phyloP scores from a whole-genome alignment of 2,113 vertebrate species.

The Patagioenas fasciata region DNA sequence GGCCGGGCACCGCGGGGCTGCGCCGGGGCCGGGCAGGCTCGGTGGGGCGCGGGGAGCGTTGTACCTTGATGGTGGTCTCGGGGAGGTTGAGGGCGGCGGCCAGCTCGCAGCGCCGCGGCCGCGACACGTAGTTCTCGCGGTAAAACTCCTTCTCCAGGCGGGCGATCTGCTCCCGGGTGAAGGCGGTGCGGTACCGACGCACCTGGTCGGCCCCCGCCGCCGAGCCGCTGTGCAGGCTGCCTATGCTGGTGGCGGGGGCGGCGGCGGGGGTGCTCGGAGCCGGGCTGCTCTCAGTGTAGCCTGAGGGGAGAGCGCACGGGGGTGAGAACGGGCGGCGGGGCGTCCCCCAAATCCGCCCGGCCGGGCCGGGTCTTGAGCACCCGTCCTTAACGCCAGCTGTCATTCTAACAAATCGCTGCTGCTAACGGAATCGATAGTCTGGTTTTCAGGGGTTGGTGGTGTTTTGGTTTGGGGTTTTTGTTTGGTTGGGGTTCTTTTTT shows the following conservation, averaged over 20 bases:
- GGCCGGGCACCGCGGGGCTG: too few relatives aligned
- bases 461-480: not conserved
- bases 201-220: conserved; percentile 90
- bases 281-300: conserved; percentile 88
- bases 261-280: conserved; percentile 76
- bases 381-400: conserved; percentile 64
- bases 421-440: conserved; percentile 64
- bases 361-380: not conserved
- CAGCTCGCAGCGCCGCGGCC: conserved; percentile 94
- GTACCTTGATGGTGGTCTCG: conserved; percentile 98
- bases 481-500: too few relatives aligned
- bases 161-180: conserved; percentile 92
- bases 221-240: conserved; percentile 84
- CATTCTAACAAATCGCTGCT: conserved; percentile 64
- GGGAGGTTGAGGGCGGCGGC: conserved; percentile 95
- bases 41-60: not conserved
- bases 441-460: not conserved
- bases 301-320: conserved; percentile 58
- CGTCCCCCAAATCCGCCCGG: not conserved
- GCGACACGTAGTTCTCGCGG: conserved; percentile 96
- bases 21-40: not conserved
- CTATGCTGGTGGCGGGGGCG: conserved; percentile 77
- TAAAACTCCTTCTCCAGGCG: conserved; percentile 95
- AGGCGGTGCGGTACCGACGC: conserved; percentile 92
- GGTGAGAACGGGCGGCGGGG: not conserved